phyloP scores from a whole-genome alignment of 2,113 vertebrate species.

The Prionailurus bengalensis region DNA sequence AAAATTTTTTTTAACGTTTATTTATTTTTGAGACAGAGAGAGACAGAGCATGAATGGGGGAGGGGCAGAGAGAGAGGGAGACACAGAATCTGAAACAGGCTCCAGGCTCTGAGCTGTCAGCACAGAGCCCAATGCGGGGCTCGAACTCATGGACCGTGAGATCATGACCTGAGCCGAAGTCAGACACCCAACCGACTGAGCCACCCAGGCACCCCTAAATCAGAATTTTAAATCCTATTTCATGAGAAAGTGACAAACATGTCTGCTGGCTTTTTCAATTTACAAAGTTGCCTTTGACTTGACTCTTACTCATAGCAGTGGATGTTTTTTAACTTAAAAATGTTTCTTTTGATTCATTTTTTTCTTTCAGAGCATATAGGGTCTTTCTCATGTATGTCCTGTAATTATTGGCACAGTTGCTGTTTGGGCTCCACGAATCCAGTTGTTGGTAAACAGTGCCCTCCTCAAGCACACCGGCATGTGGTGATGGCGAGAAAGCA shows the following conservation, averaged over 20 bases:
- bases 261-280: not conserved
- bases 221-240: not conserved
- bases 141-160: accelerated
- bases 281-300: not conserved
- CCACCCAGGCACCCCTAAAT: not conserved
- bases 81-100: no score
- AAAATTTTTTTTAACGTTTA: no score
- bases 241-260: not conserved
- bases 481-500: accelerated
- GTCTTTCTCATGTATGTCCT: not conserved
- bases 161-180: no score
- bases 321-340: slow-evolving; percentile 33
- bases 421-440: not conserved
- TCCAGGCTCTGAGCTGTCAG: no score
- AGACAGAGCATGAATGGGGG: no score
- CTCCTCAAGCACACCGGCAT: not conserved
- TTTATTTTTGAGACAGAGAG: no score
- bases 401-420: not conserved
- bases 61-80: no score
- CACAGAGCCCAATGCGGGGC: no score
- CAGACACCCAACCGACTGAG: accelerated
- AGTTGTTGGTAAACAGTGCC: not conserved
- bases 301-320: not conserved
- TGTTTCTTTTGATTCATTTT: not conserved
- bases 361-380: not conserved